Base-by-base conservation (phyloP, 2,888 invertebrate genomes). In the Dicyrtomina minuta region DNA sequence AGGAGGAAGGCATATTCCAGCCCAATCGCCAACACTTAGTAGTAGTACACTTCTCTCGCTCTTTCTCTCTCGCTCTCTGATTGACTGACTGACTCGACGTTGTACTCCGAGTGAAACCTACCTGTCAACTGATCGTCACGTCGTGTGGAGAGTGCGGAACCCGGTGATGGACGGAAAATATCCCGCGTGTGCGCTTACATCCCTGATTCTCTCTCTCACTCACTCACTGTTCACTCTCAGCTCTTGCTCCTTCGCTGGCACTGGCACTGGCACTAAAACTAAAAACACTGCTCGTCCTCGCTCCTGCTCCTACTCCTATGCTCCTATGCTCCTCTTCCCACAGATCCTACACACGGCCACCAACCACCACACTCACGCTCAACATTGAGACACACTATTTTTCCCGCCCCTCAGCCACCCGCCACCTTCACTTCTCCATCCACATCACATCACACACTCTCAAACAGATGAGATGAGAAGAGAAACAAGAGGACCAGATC, bases 101-200 rank as follows among this genome's bases (percentile, higher is more conserved):
- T 51, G 74, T 74, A 43, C 56, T 72, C 77, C 70, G 74, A 72
- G 70, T 75, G 76, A 78, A 72, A 72, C 70, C 76, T 77, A 76
- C 76, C 78, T 78, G 78, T 77, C 78, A 77, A 78, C 78, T 78
- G 75, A 75, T 78, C 77, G 75, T 78, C 78, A 78, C 76, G 71
- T 76, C 73, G 72, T 71, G 73, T 70, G 71, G 73, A 73, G 71
- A 70, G 73, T 68, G 70, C 60, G 66, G 71, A 66, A 73, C 73
- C 74, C 72, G 73, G 74, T 75, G 75, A 74, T 74, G 73, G 75
- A 75, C 74, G 75, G 74, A 75, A 73, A 72, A 71, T 61, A 49
- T 27, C 71, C 74, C 75, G 75, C 71, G 74, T 74, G 72, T 74
- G 75, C 75, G 74, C 74, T 70, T 62, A 58, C 51, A 64, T 46